Evolutionary conservation across 2,113 vertebrate species (phyloP).

Genomic region (Paralichthys olivaceus): DNA sequence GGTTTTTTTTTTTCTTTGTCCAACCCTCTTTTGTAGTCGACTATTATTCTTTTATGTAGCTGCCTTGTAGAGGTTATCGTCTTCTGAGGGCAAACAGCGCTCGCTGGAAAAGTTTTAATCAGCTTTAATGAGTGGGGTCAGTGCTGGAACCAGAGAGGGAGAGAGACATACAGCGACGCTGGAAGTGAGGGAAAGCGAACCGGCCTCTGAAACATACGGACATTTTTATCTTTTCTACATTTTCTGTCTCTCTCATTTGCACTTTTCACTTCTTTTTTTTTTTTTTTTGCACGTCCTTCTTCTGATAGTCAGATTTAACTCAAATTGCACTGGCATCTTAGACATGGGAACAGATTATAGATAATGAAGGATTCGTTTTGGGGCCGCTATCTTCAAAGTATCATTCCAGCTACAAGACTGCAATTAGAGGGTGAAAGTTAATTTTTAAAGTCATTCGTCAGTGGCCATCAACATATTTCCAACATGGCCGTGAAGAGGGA

Average conservation of each 20-base stretch:
- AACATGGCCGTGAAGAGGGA: conserved; percentile 11
- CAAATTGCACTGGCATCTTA: conserved; percentile 57
- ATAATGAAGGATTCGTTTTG: conserved; percentile 65
- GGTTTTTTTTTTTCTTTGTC: conserved; percentile 75
- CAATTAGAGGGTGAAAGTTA: conserved; percentile 54
- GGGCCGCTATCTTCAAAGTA: conserved; percentile 59
- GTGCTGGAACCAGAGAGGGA: conserved; percentile 69
- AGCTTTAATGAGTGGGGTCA: conserved; percentile 86
- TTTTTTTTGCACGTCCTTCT: conserved; percentile 17
- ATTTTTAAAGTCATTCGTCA: conserved; percentile 48
- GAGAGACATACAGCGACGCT: conserved; percentile 33
- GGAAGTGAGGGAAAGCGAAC: conserved; percentile 47
- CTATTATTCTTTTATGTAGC: conserved; percentile 85
- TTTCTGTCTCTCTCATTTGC: conserved; percentile 63
- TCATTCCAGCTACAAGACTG: conserved; percentile 46
- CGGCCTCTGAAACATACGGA: conserved; percentile 50
- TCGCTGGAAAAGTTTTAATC: conserved; percentile 81
- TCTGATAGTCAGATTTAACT: conserved; percentile 66
- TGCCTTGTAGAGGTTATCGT: conserved; percentile 84
- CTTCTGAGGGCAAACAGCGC: conserved; percentile 82
- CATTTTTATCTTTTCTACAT: conserved; percentile 54
- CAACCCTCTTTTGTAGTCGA: conserved; percentile 80
- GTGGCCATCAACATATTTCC: conserved; percentile 50
- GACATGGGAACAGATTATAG: conserved; percentile 61
- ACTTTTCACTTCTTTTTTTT: conserved; percentile 45